Conservation (phyloP, 1,140 invertebrate genomes). For the Homalodisca vitripennis region DNA sequence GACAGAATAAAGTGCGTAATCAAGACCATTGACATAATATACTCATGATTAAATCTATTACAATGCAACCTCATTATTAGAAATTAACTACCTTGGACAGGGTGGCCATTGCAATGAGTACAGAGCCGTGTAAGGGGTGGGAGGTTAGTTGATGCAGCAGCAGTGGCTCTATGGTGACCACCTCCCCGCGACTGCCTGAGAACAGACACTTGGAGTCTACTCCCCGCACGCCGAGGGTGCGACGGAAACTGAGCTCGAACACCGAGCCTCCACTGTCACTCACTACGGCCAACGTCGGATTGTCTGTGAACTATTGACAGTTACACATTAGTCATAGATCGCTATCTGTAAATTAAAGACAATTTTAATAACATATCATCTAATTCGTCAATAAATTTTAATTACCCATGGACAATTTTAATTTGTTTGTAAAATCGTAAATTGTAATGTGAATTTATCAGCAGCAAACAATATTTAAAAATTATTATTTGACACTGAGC, state of each 20-base stretch:
- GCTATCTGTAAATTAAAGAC: no score
- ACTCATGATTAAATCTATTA: no score
- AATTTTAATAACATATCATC: no score
- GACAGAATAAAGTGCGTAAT: no score
- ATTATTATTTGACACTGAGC: no score
- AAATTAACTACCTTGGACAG: slow-evolving; percentile 71
- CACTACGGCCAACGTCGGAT: slow-evolving; percentile 73
- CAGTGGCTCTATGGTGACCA: slow-evolving; percentile 84
- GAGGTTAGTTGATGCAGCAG: slow-evolving; percentile 65
- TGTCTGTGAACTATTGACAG: slow-evolving; percentile 79
- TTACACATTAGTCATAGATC: no score
- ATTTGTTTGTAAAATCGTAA: no score
- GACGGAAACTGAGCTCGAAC: slow-evolving; percentile 89
- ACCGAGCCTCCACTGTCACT: slow-evolving; percentile 97
- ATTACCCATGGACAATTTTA: no score
- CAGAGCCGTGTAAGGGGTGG: slow-evolving; percentile 70
- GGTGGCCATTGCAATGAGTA: slow-evolving; percentile 89
- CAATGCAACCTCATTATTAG: background rate
- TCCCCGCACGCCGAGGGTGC: slow-evolving; percentile 83
- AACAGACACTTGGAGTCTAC: slow-evolving; percentile 89
- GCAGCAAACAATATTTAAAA: no score
- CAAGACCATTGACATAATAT: no score
- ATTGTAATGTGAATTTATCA: no score
- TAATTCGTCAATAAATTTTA: no score
- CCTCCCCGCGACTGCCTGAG: slow-evolving; percentile 92